These are phyloP conservation scores for Chrysodeixis includens DNA, from an alignment of 2,888 invertebrate genomes.

Conservation along the genomic window DNA sequence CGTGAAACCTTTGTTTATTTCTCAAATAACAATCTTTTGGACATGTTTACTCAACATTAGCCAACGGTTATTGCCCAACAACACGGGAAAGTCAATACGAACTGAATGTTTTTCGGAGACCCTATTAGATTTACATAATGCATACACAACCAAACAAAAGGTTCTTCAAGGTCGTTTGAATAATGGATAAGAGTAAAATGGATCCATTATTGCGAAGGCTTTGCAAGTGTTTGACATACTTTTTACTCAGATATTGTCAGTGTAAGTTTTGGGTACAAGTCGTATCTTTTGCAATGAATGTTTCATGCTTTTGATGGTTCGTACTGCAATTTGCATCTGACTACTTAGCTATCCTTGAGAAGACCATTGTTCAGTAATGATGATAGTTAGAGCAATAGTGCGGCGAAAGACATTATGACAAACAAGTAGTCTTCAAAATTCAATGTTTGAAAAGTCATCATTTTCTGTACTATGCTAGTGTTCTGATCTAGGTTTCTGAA, in stretches of 20 bases:
- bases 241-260: slow-evolving; percentile 13
- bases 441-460: too few relatives aligned
- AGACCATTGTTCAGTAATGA: not conserved
- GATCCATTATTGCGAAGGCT: not conserved
- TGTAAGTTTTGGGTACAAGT: not conserved
- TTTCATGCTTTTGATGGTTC: not conserved
- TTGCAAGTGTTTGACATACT: slow-evolving; percentile 24
- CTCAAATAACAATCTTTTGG: not conserved
- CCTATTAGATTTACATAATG: slow-evolving; percentile 12
- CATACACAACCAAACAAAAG: slow-evolving; percentile 14
- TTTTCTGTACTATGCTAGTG: too few relatives aligned
- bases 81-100: not conserved
- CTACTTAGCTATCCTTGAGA: not conserved
- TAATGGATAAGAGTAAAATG: slow-evolving; percentile 7
- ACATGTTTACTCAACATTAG: slow-evolving; percentile 3
- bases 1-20: not conserved
- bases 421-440: too few relatives aligned
- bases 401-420: too few relatives aligned
- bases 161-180: slow-evolving; percentile 15
- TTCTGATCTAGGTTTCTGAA: too few relatives aligned
- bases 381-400: too few relatives aligned
- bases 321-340: not conserved
- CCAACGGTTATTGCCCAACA: not conserved
- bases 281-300: not conserved
- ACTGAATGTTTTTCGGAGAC: slow-evolving; percentile 17